A percentile compares a stretch with the other conserved stretches of the same genome.
These are phyloP conservation scores for Laupala kohalensis DNA, from an alignment of 1,140 invertebrate genomes.

Conservation along the genomic window DNA sequence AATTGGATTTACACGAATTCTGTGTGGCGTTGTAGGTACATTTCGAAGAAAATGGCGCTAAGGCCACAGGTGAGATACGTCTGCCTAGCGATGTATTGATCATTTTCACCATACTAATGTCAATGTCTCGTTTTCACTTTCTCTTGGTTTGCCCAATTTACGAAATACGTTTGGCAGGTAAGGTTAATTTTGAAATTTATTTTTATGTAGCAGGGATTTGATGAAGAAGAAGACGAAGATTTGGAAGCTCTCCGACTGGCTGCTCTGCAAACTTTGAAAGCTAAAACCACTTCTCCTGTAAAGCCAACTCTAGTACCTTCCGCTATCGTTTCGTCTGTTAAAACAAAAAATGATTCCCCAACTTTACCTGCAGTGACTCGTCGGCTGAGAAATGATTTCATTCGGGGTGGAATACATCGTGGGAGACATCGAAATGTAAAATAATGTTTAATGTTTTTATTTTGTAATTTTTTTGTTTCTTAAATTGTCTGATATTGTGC, in stretches of 20 bases:
- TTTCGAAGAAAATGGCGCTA: background rate
- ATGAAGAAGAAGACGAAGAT: constrained; percentile 31
- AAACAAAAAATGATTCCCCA: no score
- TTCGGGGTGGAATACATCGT: background rate
- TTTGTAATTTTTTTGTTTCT: background rate
- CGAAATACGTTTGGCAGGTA: background rate
- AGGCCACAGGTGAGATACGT: background rate
- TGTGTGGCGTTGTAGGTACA: background rate
- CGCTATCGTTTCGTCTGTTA: no score
- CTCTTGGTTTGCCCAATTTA: background rate
- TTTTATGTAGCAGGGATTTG: constrained; percentile 16
- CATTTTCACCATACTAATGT: background rate
- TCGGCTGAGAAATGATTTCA: background rate
- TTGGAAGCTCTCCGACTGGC: constrained; percentile 29
- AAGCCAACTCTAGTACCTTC: no score
- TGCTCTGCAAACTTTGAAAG: constrained; percentile 26
- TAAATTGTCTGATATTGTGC: background rate
- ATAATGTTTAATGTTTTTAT: background rate
- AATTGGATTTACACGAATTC: background rate
- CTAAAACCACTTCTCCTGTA: constrained; percentile 12
- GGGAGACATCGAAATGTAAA: constrained; percentile 1
- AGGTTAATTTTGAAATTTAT: background rate
- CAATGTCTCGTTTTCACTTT: background rate
- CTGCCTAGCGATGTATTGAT: background rate
- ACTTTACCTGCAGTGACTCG: background rate